Evolutionary conservation across 2,888 invertebrate genomes (phyloP), one percentile per base, ranked within the genome.

Genomic region (Alloscopus bannaensis): DNA sequence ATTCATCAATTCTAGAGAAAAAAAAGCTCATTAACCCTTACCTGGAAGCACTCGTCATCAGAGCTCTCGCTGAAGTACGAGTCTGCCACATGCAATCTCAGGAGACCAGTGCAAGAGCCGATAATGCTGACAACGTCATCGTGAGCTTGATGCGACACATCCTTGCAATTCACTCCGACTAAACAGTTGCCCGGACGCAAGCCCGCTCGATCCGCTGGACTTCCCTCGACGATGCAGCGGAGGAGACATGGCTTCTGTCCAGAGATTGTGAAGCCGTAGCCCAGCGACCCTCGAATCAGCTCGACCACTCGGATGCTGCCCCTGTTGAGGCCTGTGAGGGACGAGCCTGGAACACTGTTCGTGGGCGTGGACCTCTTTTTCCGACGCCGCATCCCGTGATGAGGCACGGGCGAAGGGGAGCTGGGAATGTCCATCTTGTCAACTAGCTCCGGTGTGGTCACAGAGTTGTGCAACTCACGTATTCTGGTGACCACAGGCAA

Each of bases 201-300:
- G 0, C 97, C 97, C 29, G 96, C 96, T 81, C 92, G 91, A 87
- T 97, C 97, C 0, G 98, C 98, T 1, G 97, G 97, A 79, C 95
- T 95, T 85, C 94, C 94, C 59, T 92, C 90, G 0, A 97, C 97
- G 86, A 98, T 97, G 87, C 96, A 97, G 66, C 97, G 96, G 76
- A 98, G 91, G 82, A 97, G 95, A 88, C 98, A 98, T 0, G 98
- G 98, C 87, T 96, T 94, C 88, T 98, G 97, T 2, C 98, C 98
- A 1, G 97, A 97, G 87, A 98, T 97, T 24, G 98, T 98, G 88
- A 98, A 98, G n/a, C 98, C 98, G 88, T 96, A 98, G 8, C 98
- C 98, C 87, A 94, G 94, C 80, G 92, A 91, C 2, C 97, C 96
- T 82, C 97, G 91, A 8, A 92, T 91, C 50, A 98, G 93, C 87